Percentiles rank a stretch among this genome's conserved stretches.
Conservation (phyloP, 2,888 invertebrate genomes). For the Villa cingulata region DNA sequence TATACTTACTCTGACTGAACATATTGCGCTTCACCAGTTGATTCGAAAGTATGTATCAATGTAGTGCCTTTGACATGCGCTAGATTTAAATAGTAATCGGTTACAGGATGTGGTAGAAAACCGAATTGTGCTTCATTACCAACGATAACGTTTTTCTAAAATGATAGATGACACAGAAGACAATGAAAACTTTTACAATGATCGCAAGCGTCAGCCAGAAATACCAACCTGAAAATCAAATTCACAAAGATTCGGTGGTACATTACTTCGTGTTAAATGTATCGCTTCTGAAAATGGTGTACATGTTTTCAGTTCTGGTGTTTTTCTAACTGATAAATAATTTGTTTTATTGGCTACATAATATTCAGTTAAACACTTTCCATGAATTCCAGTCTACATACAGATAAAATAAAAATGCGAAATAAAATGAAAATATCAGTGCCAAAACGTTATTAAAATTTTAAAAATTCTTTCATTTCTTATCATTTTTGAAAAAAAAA, state of each 20-base stretch:
- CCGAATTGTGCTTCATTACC: slow-evolving; percentile 34
- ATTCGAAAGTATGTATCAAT: slow-evolving; percentile 34
- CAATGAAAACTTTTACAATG: neutral
- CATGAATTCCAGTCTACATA: slow-evolving; percentile 44
- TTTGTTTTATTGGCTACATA: slow-evolving; percentile 34
- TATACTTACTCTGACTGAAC: slow-evolving; percentile 33
- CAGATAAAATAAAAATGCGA: neutral
- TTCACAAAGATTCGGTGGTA: slow-evolving; percentile 33
- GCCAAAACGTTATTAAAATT: slow-evolving; percentile 3
- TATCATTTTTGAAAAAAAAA: no score
- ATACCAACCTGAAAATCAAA: slow-evolving; percentile 27
- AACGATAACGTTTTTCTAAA: slow-evolving; percentile 30
- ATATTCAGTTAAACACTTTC: slow-evolving; percentile 40
- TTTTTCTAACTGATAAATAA: slow-evolving; percentile 32
- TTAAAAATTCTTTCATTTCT: slow-evolving; percentile 6
- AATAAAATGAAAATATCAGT: neutral
- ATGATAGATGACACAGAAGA: neutral
- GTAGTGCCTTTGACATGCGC: slow-evolving; percentile 34
- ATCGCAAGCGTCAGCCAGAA: neutral
- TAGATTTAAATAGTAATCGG: slow-evolving; percentile 30
- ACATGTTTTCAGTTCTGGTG: slow-evolving; percentile 34
- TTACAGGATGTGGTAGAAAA: slow-evolving; percentile 29
- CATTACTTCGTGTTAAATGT: slow-evolving; percentile 33
- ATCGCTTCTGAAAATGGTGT: slow-evolving; percentile 31
- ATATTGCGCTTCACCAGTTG: slow-evolving; percentile 34